These are phyloP conservation scores for Myodes glareolus DNA, from an alignment of 2,113 vertebrate genomes.

Conservation along the genomic window DNA sequence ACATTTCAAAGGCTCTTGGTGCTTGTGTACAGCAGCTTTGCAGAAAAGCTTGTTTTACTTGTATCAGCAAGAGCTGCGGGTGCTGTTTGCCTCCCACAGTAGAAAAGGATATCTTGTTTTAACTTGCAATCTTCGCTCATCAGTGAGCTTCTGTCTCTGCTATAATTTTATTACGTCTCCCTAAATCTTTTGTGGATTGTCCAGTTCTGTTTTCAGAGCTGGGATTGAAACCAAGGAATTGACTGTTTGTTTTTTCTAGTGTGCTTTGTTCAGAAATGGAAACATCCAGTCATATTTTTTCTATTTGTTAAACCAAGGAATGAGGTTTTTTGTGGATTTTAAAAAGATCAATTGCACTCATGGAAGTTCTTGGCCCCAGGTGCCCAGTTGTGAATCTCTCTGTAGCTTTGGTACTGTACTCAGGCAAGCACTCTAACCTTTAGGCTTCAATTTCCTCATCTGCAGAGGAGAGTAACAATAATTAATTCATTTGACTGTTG, in stretches of 20 bases:
- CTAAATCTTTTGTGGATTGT: constrained; percentile 14
- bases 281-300: background rate
- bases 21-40: background rate
- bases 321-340: background rate
- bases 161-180: background rate
- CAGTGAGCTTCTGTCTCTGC: background rate
- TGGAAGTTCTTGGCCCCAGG: background rate
- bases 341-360: background rate
- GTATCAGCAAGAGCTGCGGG: background rate
- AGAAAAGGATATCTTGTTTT: constrained; percentile 17
- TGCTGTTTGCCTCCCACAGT: background rate
- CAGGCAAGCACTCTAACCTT: background rate
- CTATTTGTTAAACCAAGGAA: background rate
- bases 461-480: background rate
- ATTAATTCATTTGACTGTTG: background rate
- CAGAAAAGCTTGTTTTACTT: background rate
- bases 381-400: background rate
- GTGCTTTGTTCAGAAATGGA: background rate
- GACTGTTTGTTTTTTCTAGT: background rate
- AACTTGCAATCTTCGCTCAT: background rate
- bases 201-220: background rate
- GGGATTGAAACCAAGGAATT: background rate
- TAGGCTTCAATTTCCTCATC: background rate
- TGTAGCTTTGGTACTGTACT: background rate
- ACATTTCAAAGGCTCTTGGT: background rate